These are phyloP conservation scores for Sinelater perroti DNA, from an alignment of 2,888 invertebrate genomes.

Conservation along the genomic window DNA sequence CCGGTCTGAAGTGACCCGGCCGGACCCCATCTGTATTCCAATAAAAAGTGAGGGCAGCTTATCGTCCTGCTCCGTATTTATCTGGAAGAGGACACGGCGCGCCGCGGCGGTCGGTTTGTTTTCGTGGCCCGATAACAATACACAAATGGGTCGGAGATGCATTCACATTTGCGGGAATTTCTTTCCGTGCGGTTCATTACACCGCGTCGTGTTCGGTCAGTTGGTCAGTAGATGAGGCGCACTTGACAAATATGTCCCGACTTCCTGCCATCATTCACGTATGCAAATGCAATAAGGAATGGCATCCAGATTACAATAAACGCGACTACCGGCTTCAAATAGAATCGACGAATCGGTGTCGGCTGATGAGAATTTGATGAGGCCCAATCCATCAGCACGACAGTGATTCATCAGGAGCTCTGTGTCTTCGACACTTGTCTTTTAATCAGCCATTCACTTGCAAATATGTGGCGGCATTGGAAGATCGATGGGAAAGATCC, in stretches of 20 bases:
- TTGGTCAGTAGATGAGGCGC: constrained; percentile 58
- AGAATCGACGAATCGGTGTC: constrained; percentile 50
- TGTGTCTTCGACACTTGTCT: constrained; percentile 46
- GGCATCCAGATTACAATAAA: constrained; percentile 33
- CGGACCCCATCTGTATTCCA: constrained; percentile 49
- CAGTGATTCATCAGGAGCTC: constrained; percentile 56
- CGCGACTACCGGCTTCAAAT: constrained; percentile 41
- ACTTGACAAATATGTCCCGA: constrained; percentile 55
- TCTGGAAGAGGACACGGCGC: constrained; percentile 37
- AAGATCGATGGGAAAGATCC: constrained; percentile 59
- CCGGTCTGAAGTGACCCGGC: constrained; percentile 54
- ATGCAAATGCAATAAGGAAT: constrained; percentile 49
- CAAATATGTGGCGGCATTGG: constrained; percentile 47
- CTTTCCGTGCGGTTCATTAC: constrained; percentile 57
- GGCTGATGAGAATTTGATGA: constrained; percentile 59
- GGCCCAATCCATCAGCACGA: constrained; percentile 58
- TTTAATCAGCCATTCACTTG: constrained; percentile 61
- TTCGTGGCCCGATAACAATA: constrained; percentile 53
- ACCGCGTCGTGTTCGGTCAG: constrained; percentile 53
- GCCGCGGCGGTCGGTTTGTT: constrained; percentile 51
- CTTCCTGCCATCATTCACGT: constrained; percentile 54
- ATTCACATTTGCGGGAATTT: constrained; percentile 60
- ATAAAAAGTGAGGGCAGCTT: constrained; percentile 54
- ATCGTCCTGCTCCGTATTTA: constrained; percentile 54
- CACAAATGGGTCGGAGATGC: constrained; percentile 58